Evolutionary conservation across 2,113 vertebrate species (phyloP).

Genomic region (Podocnemis expansa): DNA sequence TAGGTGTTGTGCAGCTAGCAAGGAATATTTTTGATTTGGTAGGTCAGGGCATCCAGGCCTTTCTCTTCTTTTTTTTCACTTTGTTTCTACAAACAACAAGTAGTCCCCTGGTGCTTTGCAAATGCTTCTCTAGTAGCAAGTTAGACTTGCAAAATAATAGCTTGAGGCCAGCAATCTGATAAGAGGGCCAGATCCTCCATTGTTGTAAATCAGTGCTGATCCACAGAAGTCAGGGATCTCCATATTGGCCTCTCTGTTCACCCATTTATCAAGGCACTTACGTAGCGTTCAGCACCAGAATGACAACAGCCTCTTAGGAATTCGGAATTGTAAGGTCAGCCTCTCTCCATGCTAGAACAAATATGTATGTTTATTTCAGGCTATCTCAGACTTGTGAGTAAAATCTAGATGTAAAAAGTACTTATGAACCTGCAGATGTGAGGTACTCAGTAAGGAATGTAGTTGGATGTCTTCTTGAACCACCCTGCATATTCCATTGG

Average conservation of each 20-base stretch:
- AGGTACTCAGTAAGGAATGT: slow-evolving; percentile 14
- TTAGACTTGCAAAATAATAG: neutral
- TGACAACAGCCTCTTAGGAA: neutral
- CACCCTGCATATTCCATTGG: neutral
- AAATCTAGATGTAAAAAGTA: neutral
- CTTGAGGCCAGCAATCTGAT: neutral
- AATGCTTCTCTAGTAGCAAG: neutral
- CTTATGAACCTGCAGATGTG: slow-evolving; percentile 3
- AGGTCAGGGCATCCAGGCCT: neutral
- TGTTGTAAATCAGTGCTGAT: rapidly evolving
- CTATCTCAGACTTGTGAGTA: neutral
- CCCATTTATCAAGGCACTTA: neutral
- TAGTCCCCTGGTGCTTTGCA: neutral
- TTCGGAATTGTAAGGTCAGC: neutral
- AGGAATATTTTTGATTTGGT: neutral
- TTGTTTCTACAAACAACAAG: neutral
- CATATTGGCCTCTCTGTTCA: rapidly evolving
- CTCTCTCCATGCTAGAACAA: neutral
- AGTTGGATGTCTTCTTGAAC: neutral
- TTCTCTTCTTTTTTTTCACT: slow-evolving; percentile 3
- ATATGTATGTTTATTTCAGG: neutral
- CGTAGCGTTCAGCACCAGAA: neutral
- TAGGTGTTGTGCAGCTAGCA: neutral
- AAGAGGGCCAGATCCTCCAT: neutral
- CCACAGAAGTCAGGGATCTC: neutral